A percentile compares a stretch with the other conserved stretches of the same genome.
Conservation (phyloP, 2,888 invertebrate species). For the Hyposoter didymator region DNA sequence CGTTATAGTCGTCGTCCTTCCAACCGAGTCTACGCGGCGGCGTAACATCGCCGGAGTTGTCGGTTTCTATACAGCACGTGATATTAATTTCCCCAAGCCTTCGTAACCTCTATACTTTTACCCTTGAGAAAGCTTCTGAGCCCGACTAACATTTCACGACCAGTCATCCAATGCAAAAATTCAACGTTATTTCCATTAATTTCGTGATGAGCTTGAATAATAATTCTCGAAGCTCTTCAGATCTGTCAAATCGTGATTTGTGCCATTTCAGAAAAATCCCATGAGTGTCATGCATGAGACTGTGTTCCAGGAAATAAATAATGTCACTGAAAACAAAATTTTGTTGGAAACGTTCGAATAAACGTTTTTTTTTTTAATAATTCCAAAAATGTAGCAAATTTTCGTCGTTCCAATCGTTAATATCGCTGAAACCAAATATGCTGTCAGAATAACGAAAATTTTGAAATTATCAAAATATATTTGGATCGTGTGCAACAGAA, state of each 20-base stretch:
- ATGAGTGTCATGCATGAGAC: too few relatives aligned
- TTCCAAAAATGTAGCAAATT: too few relatives aligned
- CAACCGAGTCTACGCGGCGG: conserved; percentile 58
- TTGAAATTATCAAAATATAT: too few relatives aligned
- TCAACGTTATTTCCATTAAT: conserved; percentile 41
- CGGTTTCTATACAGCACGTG: conserved; percentile 63
- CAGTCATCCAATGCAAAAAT: conserved; percentile 26
- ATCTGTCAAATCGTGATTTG: background rate
- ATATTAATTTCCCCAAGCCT: conserved; percentile 70
- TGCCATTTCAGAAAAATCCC: background rate
- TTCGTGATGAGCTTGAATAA: conserved; percentile 14
- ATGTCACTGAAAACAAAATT: too few relatives aligned
- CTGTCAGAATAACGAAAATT: too few relatives aligned
- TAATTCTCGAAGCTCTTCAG: background rate
- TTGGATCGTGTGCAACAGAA: too few relatives aligned
- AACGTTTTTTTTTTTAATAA: too few relatives aligned
- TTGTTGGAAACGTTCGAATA: too few relatives aligned
- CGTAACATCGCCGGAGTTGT: conserved; percentile 61
- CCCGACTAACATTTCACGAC: conserved; percentile 50
- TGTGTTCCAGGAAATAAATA: too few relatives aligned
- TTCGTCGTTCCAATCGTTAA: too few relatives aligned
- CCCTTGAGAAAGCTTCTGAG: conserved; percentile 56
- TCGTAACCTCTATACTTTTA: conserved; percentile 51
- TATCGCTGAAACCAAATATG: too few relatives aligned
- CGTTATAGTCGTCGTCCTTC: conserved; percentile 31